These are phyloP conservation scores for Schlechtendalia chinensis DNA, from an alignment of 1,140 invertebrate genomes.

Conservation along the genomic window DNA sequence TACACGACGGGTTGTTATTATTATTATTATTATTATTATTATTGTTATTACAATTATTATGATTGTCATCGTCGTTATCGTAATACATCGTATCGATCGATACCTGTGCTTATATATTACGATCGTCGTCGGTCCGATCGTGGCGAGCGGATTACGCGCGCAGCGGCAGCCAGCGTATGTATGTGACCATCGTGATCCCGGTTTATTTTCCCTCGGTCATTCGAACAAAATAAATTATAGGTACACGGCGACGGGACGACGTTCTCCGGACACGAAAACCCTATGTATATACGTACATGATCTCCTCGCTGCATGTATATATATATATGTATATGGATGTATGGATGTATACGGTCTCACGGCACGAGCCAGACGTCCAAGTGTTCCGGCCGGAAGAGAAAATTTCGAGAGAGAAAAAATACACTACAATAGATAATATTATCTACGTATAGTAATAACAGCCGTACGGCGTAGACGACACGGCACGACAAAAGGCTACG, in stretches of 20 bases:
- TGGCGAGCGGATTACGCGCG: conserved; percentile 28
- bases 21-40: conserved; percentile 9
- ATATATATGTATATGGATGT: too few relatives aligned
- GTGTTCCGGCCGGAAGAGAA: conserved; percentile 39
- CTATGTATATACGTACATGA: not conserved
- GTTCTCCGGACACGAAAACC: conserved; percentile 1
- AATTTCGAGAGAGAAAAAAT: conserved; percentile 29
- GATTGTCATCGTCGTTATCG: conserved; percentile 31
- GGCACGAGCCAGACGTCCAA: conserved; percentile 4
- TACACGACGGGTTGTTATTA: conserved; percentile 24
- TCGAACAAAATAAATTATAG: not conserved
- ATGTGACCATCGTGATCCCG: conserved; percentile 2
- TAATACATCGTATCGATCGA: conserved; percentile 10
- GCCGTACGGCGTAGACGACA: not conserved
- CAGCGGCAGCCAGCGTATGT: not conserved
- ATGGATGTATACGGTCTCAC: not conserved
- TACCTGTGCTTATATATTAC: not conserved
- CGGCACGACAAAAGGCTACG: too few relatives aligned
- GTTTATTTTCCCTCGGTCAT: not conserved
- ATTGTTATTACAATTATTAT: conserved; percentile 7
- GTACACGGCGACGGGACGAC: not conserved
- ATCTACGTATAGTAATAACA: too few relatives aligned
- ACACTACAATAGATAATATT: not conserved
- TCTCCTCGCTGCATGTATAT: not conserved
- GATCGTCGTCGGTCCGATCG: conserved; percentile 19